Evolutionary conservation across 2,888 invertebrate species (phyloP), one percentile per base, ranked within the genome.

Genomic region (Malachius bipustulatus): DNA sequence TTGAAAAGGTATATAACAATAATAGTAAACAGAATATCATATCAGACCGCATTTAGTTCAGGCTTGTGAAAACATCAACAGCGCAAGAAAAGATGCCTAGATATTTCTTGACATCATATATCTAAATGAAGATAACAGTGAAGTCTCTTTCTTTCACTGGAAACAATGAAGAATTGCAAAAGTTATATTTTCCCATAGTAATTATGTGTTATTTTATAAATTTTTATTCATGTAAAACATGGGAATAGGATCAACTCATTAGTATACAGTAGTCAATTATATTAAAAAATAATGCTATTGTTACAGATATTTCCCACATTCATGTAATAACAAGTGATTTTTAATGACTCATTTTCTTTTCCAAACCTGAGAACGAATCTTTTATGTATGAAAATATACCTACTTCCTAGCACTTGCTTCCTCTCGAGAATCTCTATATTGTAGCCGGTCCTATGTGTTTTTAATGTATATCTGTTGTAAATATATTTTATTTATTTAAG

Each of bases 171-270:
- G n/a, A n/a, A n/a, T n/a, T n/a, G n/a, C n/a, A n/a, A n/a, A n/a
- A n/a, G n/a, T 46, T 44, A 26, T 40, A 42, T 38, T 37, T 40
- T 32, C 34, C 29, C 6, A 11, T 28, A 11, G n/a, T 19, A 19
- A 19, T 19, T 19, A 19, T n/a, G n/a, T 19, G n/a, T 19, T 19
- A 19, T 19, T 19, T n/a, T 19, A 28, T 28, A 11, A 6, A 28
- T 10, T 28, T 9, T 10, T 28, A 8, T 28, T 8, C 8, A 10
- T 13, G 9, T 14, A 13, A 31, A 38, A 40, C 50, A 51, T 62
- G 62, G 55, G 62, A 63, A 63, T 52, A 56, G 52, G 62, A 57
- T 52, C 59, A 50, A 49, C 55, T 55, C 52, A 61, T 62, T 60
- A 60, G 59, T 60, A 60, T 58, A 56, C 60, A 58, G 54, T 51